Percentiles rank a stretch among this genome's conserved stretches.
These are phyloP conservation scores for Zoanthus gigantus DNA, from an alignment of 92 coral and sea anemone genomes.

Conservation along the genomic window DNA sequence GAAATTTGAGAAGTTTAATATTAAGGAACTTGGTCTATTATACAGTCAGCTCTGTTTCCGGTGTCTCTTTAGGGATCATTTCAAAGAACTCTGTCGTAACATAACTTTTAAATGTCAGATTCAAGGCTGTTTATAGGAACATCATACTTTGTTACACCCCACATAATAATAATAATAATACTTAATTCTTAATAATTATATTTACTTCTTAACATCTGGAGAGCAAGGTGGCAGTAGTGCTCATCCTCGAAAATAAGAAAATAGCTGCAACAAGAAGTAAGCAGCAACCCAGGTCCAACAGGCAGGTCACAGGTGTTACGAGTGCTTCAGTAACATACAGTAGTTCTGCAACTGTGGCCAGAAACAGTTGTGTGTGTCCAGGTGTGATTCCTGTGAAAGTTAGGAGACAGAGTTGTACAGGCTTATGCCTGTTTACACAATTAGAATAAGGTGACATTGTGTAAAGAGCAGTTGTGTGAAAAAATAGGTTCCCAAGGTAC, in stretches of 20 bases:
- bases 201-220: neutral
- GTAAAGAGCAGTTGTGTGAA: neutral
- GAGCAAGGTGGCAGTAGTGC: neutral
- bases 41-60: conserved; percentile 20
- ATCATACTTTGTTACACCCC: conserved; percentile 17
- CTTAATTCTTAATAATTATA: no score
- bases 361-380: neutral
- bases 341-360: neutral
- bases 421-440: neutral
- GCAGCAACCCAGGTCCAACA: neutral
- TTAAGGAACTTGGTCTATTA: neutral
- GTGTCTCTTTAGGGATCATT: neutral
- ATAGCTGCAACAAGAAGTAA: neutral
- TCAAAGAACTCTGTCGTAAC: conserved; percentile 1
- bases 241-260: neutral
- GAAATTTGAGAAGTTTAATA: neutral
- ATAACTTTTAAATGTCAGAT: conserved; percentile 9
- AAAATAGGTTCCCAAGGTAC: neutral
- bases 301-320: conserved; percentile 14
- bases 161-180: neutral
- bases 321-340: neutral
- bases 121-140: neutral
- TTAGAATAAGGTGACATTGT: neutral
- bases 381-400: conserved; percentile 9
- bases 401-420: no score